phyloP scores from a whole-genome alignment of 92 coral and sea anemone genomes.

The Diadumene lineata region DNA sequence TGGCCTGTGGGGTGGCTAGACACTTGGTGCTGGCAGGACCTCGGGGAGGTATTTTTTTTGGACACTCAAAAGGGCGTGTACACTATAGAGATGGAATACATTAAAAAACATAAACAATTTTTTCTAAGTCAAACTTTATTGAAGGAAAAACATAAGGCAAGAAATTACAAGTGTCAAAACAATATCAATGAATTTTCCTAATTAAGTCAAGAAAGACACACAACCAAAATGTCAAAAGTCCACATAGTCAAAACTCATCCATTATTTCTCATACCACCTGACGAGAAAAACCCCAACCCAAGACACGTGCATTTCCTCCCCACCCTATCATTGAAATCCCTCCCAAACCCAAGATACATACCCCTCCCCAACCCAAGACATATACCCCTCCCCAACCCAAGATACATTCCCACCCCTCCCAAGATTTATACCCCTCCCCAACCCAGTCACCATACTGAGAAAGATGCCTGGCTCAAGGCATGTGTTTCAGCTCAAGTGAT shows the following conservation, averaged over 20 bases:
- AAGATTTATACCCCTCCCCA: background rate
- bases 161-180: background rate
- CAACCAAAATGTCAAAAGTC: background rate
- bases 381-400: background rate
- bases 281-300: background rate
- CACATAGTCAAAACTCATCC: background rate
- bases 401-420: background rate
- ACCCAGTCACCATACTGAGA: constrained; percentile 11
- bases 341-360: background rate
- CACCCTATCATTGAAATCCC: background rate
- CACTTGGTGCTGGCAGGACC: constrained; percentile 37
- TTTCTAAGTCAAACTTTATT: constrained; percentile 7
- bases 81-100: constrained; percentile 32
- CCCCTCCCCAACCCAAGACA: background rate
- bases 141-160: background rate
- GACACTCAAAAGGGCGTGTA: constrained; percentile 28
- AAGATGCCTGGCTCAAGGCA: background rate
- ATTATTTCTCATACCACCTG: background rate
- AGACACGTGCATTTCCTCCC: background rate
- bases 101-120: background rate
- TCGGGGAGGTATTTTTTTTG: constrained; percentile 37
- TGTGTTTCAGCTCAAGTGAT: background rate
- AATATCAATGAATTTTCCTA: background rate
- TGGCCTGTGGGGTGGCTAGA: constrained; percentile 35
- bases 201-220: background rate